Percentiles rank a stretch among this genome's conserved stretches.
These are phyloP conservation scores for Cinclus cinclus DNA, from an alignment of 2,113 vertebrate species.

Conservation along the genomic window DNA sequence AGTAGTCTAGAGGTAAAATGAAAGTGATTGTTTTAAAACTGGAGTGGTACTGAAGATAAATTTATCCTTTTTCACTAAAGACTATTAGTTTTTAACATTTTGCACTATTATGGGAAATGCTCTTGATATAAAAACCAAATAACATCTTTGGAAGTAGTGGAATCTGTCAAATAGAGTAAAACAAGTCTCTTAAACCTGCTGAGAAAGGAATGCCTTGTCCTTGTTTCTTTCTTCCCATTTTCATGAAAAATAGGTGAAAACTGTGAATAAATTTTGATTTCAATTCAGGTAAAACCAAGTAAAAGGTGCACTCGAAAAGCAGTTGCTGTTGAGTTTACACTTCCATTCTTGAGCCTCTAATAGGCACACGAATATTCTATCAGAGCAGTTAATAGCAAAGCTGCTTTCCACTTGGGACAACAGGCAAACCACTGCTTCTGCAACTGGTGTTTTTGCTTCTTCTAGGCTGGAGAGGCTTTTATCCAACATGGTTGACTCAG, in stretches of 20 bases:
- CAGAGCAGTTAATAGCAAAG: background rate
- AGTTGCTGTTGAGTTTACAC: background rate
- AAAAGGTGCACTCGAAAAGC: background rate
- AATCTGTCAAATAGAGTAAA: background rate
- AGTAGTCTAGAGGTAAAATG: background rate
- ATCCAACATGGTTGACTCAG: background rate
- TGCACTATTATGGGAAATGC: background rate
- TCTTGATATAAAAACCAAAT: background rate
- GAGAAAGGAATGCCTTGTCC: background rate
- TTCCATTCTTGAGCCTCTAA: background rate
- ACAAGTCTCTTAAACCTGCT: background rate
- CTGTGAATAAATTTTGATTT: slow-evolving; percentile 1
- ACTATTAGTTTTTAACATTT: background rate
- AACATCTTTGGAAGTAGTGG: background rate
- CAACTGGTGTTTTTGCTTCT: background rate
- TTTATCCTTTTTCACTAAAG: background rate
- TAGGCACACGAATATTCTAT: slow-evolving; percentile 35
- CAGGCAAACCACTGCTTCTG: background rate
- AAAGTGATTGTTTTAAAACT: background rate
- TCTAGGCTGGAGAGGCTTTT: slow-evolving; percentile 4
- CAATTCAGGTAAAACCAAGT: background rate
- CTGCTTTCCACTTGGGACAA: background rate
- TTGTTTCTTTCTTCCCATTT: background rate
- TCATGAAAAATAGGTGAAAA: background rate
- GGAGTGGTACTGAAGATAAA: background rate